Base-by-base conservation (phyloP, 2,797 vertebrate species). In the Lycodopsis pacificus region DNA sequence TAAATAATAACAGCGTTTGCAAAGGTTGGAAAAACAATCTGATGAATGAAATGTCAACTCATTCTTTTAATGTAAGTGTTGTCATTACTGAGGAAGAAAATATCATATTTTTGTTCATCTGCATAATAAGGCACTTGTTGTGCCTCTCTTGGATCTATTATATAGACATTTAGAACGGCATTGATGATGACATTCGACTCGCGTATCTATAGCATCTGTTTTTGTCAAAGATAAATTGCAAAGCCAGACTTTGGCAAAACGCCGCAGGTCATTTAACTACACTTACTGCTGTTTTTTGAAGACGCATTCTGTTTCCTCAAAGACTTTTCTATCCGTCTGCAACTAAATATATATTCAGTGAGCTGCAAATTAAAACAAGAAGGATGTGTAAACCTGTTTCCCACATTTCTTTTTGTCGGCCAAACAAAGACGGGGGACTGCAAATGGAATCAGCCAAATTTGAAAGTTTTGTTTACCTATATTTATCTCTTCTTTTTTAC, bases 231-330 rank as follows among this genome's bases (percentile, higher is more conserved):
- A 63, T 58, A 69, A 73, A 73, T 42, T 54, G 65, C 32, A 59
- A 25, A 25, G 30, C 22, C 62, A 65, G 32, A 49, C 59, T 71
- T 59, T 57, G 53, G 76, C 56, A 30, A 46, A 62, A 20, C 34
- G 56, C 57, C 7, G 59, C 51, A 44, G 36, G 71, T 77, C 49
- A 78, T 74, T 78, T 78, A 30, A 27, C 10, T 53, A 20, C 27
- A 73, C 69, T 65, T 61, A 40, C 27, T 65, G 40, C n/a, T 36
- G 22, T 77, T 79, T 77, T 79, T 56, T 48, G 44, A 65, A 65
- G 38, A 58, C 19, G 42, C 46, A 42, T 36, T 32, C 66, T 57
- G n/a, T 17, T 38, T 65, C 22, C 44, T 65, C 19, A 49, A 65
- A 65, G 32, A 57, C 67, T 71, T 42, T 30, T 40, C 15, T 27